These are phyloP conservation scores for Caenorhabditis imperialis DNA, from an alignment of 2,888 invertebrate genomes.

Conservation along the genomic window DNA sequence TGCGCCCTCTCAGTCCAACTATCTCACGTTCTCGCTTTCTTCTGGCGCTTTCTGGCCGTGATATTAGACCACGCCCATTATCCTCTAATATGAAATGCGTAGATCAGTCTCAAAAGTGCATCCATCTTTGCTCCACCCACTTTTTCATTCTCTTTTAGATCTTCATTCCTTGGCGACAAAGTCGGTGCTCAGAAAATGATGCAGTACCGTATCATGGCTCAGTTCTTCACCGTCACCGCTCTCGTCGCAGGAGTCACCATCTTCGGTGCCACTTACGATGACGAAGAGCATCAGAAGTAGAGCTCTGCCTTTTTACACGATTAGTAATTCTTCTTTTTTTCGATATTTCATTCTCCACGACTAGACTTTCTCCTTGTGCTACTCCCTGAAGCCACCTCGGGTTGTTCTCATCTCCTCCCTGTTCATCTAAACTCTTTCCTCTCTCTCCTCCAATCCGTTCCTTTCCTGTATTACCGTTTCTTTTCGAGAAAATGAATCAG, in stretches of 20 bases:
- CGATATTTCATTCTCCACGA: not conserved
- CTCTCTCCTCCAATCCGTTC: not conserved
- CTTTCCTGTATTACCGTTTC: not conserved
- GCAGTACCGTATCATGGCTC: constrained; percentile 77
- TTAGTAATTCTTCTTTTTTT: not conserved
- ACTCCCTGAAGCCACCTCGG: constrained; percentile 10
- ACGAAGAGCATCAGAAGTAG: constrained; percentile 43
- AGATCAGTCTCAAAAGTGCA: not conserved
- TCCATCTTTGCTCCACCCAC: not conserved
- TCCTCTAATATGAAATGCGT: not conserved
- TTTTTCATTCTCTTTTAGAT: constrained; percentile 42
- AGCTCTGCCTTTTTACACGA: not conserved
- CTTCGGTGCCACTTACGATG: constrained; percentile 69
- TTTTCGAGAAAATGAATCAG: constrained; percentile 8
- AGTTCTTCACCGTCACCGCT: constrained; percentile 75
- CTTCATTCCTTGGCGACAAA: constrained; percentile 71
- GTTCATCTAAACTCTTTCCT: not conserved
- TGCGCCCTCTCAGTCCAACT: constrained; percentile 1
- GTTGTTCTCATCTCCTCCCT: constrained; percentile 12
- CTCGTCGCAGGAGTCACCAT: constrained; percentile 73
- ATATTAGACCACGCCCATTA: not conserved
- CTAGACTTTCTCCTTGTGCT: not conserved
- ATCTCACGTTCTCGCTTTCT: constrained; percentile 1
- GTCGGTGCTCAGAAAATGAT: constrained; percentile 73
- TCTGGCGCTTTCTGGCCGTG: not conserved